phyloP scores from a whole-genome alignment of 1,140 invertebrate genomes.

The Zophobas atratus region DNA sequence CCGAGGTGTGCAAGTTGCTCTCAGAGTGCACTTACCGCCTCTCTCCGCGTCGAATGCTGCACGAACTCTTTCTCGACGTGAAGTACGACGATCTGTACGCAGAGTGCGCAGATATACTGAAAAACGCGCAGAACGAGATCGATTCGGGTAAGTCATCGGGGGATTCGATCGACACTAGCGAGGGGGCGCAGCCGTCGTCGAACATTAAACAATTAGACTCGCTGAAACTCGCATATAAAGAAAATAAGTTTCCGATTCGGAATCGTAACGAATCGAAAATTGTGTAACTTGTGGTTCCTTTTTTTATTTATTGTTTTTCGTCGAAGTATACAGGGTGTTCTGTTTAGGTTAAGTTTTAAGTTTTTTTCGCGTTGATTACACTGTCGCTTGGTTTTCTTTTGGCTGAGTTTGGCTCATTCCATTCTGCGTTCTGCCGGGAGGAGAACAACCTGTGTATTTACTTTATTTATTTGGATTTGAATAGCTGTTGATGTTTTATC shows the following conservation, averaged over 20 bases:
- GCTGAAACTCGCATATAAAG: constrained; percentile 64
- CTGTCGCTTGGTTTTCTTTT: constrained; percentile 36
- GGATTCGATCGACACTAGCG: constrained; percentile 27
- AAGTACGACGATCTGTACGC: constrained; percentile 71
- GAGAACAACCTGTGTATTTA: constrained; percentile 42
- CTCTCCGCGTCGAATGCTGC: constrained; percentile 88
- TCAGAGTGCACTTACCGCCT: constrained; percentile 87
- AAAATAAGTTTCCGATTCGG: constrained; percentile 67
- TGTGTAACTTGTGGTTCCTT: constrained; percentile 31
- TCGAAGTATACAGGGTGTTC: constrained; percentile 40
- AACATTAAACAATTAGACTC: constrained; percentile 63
- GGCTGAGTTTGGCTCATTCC: constrained; percentile 18
- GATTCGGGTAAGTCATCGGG: constrained; percentile 35
- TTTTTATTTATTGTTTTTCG: constrained; percentile 10
- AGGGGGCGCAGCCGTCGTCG: constrained; percentile 13
- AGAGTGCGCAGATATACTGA: constrained; percentile 21
- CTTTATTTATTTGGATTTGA: constrained; percentile 37
- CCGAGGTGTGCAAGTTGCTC: constrained; percentile 88
- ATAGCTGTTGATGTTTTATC: constrained; percentile 13
- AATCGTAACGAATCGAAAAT: constrained; percentile 45
- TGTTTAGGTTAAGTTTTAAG: constrained; percentile 21
- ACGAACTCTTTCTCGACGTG: constrained; percentile 94
- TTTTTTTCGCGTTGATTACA: neutral
- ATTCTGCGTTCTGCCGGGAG: constrained; percentile 1
- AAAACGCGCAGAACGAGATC: constrained; percentile 1